These are phyloP conservation scores for Cavia porcellus DNA, from an alignment of 2,113 vertebrate species.

Conservation along the genomic window DNA sequence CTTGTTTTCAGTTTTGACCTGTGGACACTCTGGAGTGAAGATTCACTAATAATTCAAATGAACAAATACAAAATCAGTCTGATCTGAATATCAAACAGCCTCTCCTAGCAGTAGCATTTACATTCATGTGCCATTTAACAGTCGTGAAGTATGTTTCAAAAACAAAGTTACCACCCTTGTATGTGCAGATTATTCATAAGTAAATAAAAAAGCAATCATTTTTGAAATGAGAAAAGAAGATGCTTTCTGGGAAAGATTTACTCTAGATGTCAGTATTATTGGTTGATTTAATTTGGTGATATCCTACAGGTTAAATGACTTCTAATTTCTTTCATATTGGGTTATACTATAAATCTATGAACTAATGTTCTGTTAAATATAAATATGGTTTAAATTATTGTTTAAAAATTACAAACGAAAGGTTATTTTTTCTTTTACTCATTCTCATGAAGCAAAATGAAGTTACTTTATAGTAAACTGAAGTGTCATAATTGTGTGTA, in stretches of 20 bases:
- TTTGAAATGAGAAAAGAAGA: not conserved
- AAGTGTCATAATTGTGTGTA: not conserved
- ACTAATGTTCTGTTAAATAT: slow-evolving; percentile 11
- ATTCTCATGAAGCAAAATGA: slow-evolving; percentile 32
- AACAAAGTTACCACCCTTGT: not conserved
- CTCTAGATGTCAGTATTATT: not conserved
- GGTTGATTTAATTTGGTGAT: slow-evolving; percentile 4
- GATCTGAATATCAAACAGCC: not conserved
- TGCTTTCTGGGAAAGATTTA: not conserved
- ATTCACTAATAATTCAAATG: slow-evolving; percentile 8
- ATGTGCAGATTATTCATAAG: slow-evolving; percentile 1
- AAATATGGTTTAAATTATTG: not conserved
- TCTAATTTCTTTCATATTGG: slow-evolving; percentile 19
- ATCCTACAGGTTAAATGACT: not conserved
- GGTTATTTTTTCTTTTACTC: slow-evolving; percentile 45
- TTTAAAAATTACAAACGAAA: slow-evolving; percentile 41
- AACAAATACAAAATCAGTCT: not conserved
- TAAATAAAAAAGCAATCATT: slow-evolving; percentile 6
- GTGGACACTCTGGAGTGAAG: not conserved
- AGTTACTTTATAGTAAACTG: not conserved
- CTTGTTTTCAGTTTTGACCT: slow-evolving; percentile 35
- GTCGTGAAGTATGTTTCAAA: slow-evolving; percentile 20
- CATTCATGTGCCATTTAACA: not conserved
- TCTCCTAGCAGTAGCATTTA: not conserved
- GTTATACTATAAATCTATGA: not conserved